Evolutionary conservation across 2,113 vertebrate genomes (phyloP).

Genomic region (Smithornis capensis): DNA sequence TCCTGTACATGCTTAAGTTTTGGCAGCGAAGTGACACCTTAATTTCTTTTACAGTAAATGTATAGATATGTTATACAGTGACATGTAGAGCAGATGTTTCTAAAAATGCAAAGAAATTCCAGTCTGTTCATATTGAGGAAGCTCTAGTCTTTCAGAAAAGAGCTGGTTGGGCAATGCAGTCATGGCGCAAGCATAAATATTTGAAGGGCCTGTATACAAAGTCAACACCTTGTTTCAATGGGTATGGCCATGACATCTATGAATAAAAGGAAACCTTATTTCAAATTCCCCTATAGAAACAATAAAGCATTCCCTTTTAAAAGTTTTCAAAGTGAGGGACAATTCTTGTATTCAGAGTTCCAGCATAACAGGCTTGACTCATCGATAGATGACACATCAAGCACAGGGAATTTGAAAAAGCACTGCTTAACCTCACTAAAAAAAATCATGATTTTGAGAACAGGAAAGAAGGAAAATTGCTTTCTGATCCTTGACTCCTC

Average conservation of each 20-base stretch:
- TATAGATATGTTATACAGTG: background rate
- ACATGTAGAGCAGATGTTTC: slow-evolving; percentile 42
- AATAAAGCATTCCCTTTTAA: slow-evolving; percentile 7
- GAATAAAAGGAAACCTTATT: slow-evolving; percentile 1
- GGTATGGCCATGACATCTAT: slow-evolving; percentile 25
- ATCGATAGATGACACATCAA: slow-evolving; percentile 77
- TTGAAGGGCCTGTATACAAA: background rate
- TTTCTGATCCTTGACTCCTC: slow-evolving; percentile 73
- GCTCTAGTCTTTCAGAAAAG: background rate
- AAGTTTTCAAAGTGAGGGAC: slow-evolving; percentile 51
- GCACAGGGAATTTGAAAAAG: slow-evolving; percentile 75
- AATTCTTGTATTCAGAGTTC: slow-evolving; percentile 52
- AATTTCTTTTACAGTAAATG: slow-evolving; percentile 39
- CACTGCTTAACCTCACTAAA: slow-evolving; percentile 75
- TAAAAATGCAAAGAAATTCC: slow-evolving; percentile 43
- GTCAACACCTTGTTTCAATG: background rate
- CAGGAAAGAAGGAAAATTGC: slow-evolving; percentile 76
- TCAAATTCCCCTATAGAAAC: slow-evolving; percentile 9
- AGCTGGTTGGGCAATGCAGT: background rate
- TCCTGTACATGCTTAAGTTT: slow-evolving; percentile 22
- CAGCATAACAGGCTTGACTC: slow-evolving; percentile 78
- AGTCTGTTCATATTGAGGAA: background rate
- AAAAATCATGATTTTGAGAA: slow-evolving; percentile 64
- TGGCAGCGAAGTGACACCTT: slow-evolving; percentile 22
- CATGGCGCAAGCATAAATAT: background rate